Percentiles rank a stretch among this genome's conserved stretches.
Evolutionary conservation across 2,888 invertebrate species (phyloP).

Genomic region (Argynnis bischoffii): DNA sequence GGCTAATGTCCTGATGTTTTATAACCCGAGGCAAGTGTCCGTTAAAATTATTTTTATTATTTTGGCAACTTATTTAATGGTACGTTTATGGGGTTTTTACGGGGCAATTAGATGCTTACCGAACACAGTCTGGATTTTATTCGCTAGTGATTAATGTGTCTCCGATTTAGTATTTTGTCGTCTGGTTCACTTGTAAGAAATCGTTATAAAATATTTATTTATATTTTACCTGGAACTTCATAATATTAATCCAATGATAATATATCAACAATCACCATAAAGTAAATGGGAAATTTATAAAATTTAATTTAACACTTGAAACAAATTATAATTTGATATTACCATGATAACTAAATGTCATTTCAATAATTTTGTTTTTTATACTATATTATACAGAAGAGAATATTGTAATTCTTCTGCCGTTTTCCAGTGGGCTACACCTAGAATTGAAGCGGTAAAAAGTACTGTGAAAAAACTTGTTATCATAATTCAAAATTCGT

Average conservation of each 20-base stretch:
- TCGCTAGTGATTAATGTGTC: slow-evolving; percentile 38
- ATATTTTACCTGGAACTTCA: slow-evolving; percentile 31
- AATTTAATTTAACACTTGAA: too few species aligned
- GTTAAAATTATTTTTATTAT: slow-evolving; percentile 38
- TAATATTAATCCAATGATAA: not conserved
- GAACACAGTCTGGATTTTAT: slow-evolving; percentile 29
- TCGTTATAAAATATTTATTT: slow-evolving; percentile 37
- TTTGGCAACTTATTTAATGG: slow-evolving; percentile 40
- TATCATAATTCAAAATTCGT: too few species aligned
- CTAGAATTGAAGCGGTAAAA: too few species aligned
- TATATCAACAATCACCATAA: too few species aligned
- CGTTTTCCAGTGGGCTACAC: too few species aligned
- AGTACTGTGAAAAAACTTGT: too few species aligned
- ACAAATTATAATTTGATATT: too few species aligned
- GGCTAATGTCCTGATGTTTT: slow-evolving; percentile 30
- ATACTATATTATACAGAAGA: too few species aligned
- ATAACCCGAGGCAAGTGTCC: slow-evolving; percentile 26
- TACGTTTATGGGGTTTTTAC: slow-evolving; percentile 40
- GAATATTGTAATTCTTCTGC: too few species aligned
- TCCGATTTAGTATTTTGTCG: slow-evolving; percentile 36
- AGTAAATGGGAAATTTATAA: too few species aligned
- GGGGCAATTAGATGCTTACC: slow-evolving; percentile 38
- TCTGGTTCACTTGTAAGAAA: slow-evolving; percentile 26
- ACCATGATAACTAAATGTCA: too few species aligned
- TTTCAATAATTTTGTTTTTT: too few species aligned